Evolutionary conservation across 1,140 invertebrate species (phyloP).

Genomic region (Cecropterus lyciades): DNA sequence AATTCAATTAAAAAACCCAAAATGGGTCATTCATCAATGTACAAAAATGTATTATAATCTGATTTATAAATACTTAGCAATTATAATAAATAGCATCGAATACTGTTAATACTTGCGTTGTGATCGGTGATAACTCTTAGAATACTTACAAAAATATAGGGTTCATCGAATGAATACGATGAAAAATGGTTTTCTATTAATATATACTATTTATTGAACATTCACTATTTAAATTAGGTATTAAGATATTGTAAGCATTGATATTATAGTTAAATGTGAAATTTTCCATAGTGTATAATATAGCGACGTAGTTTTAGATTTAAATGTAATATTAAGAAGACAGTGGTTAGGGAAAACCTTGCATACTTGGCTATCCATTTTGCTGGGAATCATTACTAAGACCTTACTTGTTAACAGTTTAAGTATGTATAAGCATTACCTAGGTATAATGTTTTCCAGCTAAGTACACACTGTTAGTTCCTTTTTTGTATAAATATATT

Average conservation of each 20-base stretch:
- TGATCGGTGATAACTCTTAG: conserved; percentile 16
- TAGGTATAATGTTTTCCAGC: conserved; percentile 59
- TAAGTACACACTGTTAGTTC: conserved; percentile 77
- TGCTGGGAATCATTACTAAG: conserved; percentile 23
- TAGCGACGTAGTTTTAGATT: conserved; percentile 39
- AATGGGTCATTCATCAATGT: too few relatives aligned
- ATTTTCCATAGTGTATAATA: conserved; percentile 72
- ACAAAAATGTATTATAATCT: too few relatives aligned
- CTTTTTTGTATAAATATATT: conserved; percentile 74
- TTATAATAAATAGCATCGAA: not conserved
- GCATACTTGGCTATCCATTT: conserved; percentile 16
- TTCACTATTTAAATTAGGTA: conserved; percentile 66
- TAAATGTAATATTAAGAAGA: conserved; percentile 19
- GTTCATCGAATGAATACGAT: conserved; percentile 45
- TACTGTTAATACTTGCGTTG: not conserved
- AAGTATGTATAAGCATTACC: conserved; percentile 56
- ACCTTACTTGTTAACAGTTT: conserved; percentile 36
- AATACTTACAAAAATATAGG: conserved; percentile 37
- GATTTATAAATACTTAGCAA: too few relatives aligned
- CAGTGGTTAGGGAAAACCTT: conserved; percentile 34
- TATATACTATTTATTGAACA: conserved; percentile 81
- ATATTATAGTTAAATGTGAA: conserved; percentile 57
- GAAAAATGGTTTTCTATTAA: conserved; percentile 62
- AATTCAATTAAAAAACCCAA: not conserved
- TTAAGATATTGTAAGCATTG: conserved; percentile 52